A percentile compares a stretch with the other conserved stretches of the same genome.
Evolutionary conservation across 2,113 vertebrate genomes (phyloP).

Genomic region (Protomyctophum bolini): DNA sequence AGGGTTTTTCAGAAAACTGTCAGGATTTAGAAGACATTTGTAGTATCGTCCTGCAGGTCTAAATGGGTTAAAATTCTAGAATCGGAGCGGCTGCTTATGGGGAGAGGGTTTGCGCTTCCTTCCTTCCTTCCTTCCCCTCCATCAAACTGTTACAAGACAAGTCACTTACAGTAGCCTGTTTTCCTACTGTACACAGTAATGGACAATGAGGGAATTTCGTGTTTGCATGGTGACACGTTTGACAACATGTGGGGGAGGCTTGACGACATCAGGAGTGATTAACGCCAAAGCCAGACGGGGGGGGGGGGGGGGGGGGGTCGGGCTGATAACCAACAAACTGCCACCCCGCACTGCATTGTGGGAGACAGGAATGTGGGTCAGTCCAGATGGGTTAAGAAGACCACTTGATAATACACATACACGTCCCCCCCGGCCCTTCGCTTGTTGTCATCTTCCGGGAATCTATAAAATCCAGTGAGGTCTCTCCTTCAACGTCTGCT

Average conservation of each 20-base stretch:
- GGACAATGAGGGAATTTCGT: too few species aligned
- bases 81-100: slow-evolving; percentile 34
- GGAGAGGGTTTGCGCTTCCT: slow-evolving; percentile 13
- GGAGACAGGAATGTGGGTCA: slow-evolving; percentile 51
- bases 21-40: too few species aligned
- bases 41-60: too few species aligned
- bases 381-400: slow-evolving; percentile 66
- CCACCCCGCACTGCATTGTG: slow-evolving; percentile 51
- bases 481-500: slow-evolving; percentile 17
- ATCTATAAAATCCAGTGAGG: slow-evolving; percentile 54
- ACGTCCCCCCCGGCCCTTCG: not conserved
- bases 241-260: slow-evolving; percentile 49
- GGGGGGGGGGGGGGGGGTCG: slow-evolving; percentile 20
- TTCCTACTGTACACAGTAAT: not conserved
- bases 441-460: slow-evolving; percentile 30
- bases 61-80: slow-evolving; percentile 27
- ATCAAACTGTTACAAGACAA: slow-evolving; percentile 44
- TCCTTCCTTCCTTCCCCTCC: slow-evolving; percentile 2
- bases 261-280: slow-evolving; percentile 54
- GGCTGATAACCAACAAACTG: slow-evolving; percentile 49
- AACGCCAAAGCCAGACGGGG: slow-evolving; percentile 40
- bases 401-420: slow-evolving; percentile 44
- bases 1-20: too few species aligned
- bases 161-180: not conserved
- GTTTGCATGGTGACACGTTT: slow-evolving; percentile 17